Base-by-base conservation (phyloP, 2,797 vertebrate species). In the Chromobotia macracanthus region DNA sequence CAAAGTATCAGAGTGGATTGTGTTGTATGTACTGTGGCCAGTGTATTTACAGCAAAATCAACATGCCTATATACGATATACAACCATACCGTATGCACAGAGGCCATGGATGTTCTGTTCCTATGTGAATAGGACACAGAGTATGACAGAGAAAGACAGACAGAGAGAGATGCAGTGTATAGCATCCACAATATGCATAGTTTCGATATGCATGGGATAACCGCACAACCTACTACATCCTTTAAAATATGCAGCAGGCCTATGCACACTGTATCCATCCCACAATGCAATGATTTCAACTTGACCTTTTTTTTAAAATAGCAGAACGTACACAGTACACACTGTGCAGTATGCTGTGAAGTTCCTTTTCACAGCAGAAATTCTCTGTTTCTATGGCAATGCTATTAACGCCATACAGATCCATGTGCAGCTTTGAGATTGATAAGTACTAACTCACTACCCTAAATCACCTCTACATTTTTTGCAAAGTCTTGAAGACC, bases 41-140 rank as follows among this genome's bases (percentile, higher is more conserved):
- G 80, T 5, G 1, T 55, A 79, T 75, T 83, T 75, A 75, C 9
- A 28, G 66, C 13, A 63, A 85, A 85, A 85, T 83, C 84, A 83
- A 85, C 83, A 67, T 18, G 7, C 19, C 71, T 61, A 58, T 78
- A 38, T 38, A 38, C 1, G 2, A 38, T 85, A 73, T 58, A 60
- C 11, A 72, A 48, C 48, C 48, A 67, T 48, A 38, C 5, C 1
- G 35, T 38, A 38, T 21, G 48, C 67, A 66, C 46, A 31, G 79
- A 63, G 19, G 38, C n/a, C 35, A 46, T 67, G 16, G 68, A 50
- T 1, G 18, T 38, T 5, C 46, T 23, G 64, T n/a, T 12, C 44
- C 8, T 38, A 38, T 6, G 31, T 55, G 16, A 50, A 58, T 28
- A 38, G 25, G 15, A 23, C 13, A 35, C 15, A 41, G 46, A 80